Conservation (phyloP, 92 coral and sea anemone genomes). For the Desmophyllum pertusum region DNA sequence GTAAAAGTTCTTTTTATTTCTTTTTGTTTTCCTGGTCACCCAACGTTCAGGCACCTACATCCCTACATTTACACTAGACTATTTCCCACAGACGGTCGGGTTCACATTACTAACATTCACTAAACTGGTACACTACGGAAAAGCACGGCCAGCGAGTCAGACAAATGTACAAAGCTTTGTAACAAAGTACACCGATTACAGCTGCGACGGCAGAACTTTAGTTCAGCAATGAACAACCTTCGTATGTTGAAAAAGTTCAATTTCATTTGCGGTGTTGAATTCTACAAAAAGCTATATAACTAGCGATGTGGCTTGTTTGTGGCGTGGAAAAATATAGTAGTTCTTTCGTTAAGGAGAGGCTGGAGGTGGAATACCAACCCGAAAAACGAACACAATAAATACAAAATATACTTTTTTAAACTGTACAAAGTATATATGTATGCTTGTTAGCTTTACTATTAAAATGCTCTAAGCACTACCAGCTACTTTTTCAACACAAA, state of each 20-base stretch:
- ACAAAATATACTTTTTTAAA: conserved; percentile 62
- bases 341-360: conserved; percentile 28
- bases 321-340: conserved; percentile 18
- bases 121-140: conserved; percentile 9
- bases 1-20: conserved; percentile 34
- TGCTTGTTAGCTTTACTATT: conserved; percentile 20
- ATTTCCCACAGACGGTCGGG: neutral
- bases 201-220: neutral
- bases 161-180: conserved; percentile 32
- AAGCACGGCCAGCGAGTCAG: conserved; percentile 40
- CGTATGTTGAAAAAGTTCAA: conserved; percentile 64
- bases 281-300: conserved; percentile 35
- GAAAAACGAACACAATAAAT: conserved; percentile 59
- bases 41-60: neutral
- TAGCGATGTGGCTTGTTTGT: conserved; percentile 20
- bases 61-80: conserved; percentile 22
- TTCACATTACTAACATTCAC: conserved; percentile 21
- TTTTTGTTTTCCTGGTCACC: conserved; percentile 12
- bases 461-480: conserved; percentile 4
- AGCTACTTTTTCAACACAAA: conserved; percentile 65
- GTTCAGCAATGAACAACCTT: conserved; percentile 40
- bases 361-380: conserved; percentile 8
- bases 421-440: conserved; percentile 66
- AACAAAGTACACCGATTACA: conserved; percentile 7
- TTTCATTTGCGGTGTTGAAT: conserved; percentile 41